Evolutionary conservation across 1,140 invertebrate species (phyloP), one percentile per base, ranked within the genome.

Genomic region (Drosophila nasuta): DNA sequence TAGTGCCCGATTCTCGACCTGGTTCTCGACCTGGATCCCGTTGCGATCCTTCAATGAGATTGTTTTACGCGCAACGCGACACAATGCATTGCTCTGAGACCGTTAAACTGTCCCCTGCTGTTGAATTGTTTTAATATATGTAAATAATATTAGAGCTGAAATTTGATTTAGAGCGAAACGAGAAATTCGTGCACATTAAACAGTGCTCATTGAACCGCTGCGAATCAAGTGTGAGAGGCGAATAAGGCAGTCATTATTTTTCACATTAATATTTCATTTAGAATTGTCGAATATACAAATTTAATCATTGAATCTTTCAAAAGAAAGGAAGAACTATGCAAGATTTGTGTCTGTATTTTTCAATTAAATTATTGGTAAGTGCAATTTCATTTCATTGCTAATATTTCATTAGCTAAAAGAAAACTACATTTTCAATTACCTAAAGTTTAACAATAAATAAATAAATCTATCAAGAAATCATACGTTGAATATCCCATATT

Each of bases 111-210:
- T 58, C 48, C 43, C 76, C 76, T 75, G 76, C 76, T 78, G 76
- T 60, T 65, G 76, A 70, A 70, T 78, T 78, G 76, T 78, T 78
- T 78, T 78, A 75, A 77, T 71, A 46, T 72, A 69, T 57, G 60
- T 46, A 41, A 73, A 64, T 59, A 57, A 41, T 43, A 51, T 45
- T 59, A 38, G 25, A 13, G 11, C 13, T 38, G n/a, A 45, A 63
- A 60, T 57, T 51, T 45, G 46, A 1, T 54, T 38, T 64, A 54
- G 20, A 54, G 46, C 33, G 7, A 30, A 33, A 43, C 30, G 28
- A 30, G n/a, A 20, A 41, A 5, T 28, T 30, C 4, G 1, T 46
- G 11, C 11, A 3, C 13, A 6, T 11, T 28, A 7, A 38, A 41
- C 41, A 25, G 17, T 68, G 56, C 58, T 25, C 48, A 62, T 30